Conservation (phyloP, 2,113 vertebrate species). For the Plecotus auritus region DNA sequence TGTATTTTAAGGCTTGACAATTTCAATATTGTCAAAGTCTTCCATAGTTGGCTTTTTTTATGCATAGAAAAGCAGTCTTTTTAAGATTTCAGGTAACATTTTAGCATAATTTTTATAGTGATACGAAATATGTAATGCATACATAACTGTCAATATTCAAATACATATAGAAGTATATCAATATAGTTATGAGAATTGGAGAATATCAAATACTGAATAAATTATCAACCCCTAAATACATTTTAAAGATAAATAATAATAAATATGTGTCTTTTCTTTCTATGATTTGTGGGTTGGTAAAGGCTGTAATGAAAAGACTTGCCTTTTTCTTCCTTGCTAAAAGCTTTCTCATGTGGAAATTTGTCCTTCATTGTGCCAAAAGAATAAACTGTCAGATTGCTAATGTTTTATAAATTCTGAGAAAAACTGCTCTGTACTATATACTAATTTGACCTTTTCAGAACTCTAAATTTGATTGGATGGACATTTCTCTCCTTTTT, state of each 20-base stretch:
- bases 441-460: conserved; percentile 72
- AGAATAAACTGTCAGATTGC: conserved; percentile 46
- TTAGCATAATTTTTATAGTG: not conserved
- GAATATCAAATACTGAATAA: not conserved
- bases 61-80: not conserved
- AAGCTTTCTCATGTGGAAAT: conserved; percentile 55
- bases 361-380: conserved; percentile 43
- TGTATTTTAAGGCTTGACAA: not conserved
- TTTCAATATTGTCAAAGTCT: not conserved
- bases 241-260: not conserved
- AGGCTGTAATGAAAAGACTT: conserved; percentile 33
- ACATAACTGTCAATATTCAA: not conserved
- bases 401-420: conserved; percentile 48
- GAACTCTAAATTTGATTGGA: conserved; percentile 33
- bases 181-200: not conserved
- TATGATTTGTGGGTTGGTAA: not conserved
- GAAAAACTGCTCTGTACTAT: conserved; percentile 31
- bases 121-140: not conserved
- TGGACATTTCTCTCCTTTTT: conserved; percentile 39
- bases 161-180: not conserved
- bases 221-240: not conserved
- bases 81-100: not conserved
- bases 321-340: conserved; percentile 46
- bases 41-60: not conserved
- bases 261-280: not conserved